Evolutionary conservation across 2,113 vertebrate genomes (phyloP).

Genomic region (Lynx canadensis): DNA sequence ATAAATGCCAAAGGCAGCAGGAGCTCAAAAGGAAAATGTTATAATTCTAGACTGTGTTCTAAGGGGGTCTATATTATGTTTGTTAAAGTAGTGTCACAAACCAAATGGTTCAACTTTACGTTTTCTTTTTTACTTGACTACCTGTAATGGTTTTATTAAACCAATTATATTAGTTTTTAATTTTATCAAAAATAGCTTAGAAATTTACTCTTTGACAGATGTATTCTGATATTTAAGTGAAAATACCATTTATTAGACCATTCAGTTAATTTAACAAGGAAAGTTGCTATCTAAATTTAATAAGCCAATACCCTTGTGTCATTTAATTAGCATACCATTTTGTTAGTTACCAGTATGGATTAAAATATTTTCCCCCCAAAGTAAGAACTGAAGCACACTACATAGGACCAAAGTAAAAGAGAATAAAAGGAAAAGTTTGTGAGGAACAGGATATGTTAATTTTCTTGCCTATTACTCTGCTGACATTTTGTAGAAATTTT

Average conservation of each 20-base stretch:
- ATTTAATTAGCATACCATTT: constrained; percentile 36
- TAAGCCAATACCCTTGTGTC: not conserved
- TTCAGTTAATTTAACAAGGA: constrained; percentile 26
- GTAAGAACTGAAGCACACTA: not conserved
- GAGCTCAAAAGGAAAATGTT: constrained; percentile 45
- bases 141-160: constrained; percentile 2
- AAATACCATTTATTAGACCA: constrained; percentile 50
- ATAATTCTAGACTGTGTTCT: constrained; percentile 51
- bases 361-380: constrained; percentile 12
- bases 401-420: not conserved
- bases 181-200: constrained; percentile 51
- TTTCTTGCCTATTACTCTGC: constrained; percentile 40
- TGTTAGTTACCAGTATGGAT: not conserved
- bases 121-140: constrained; percentile 55
- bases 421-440: not conserved
- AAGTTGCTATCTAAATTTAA: constrained; percentile 44
- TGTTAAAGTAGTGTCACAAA: constrained; percentile 79
- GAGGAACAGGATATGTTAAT: constrained; percentile 2
- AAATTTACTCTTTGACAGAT: constrained; percentile 43
- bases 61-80: constrained; percentile 48
- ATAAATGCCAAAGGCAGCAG: constrained; percentile 69
- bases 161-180: constrained; percentile 53
- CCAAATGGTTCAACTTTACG: constrained; percentile 64
- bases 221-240: constrained; percentile 38
- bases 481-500: constrained; percentile 18